Evolutionary conservation across 2,113 vertebrate species (phyloP).

Genomic region (Rhodinocichla rosea): DNA sequence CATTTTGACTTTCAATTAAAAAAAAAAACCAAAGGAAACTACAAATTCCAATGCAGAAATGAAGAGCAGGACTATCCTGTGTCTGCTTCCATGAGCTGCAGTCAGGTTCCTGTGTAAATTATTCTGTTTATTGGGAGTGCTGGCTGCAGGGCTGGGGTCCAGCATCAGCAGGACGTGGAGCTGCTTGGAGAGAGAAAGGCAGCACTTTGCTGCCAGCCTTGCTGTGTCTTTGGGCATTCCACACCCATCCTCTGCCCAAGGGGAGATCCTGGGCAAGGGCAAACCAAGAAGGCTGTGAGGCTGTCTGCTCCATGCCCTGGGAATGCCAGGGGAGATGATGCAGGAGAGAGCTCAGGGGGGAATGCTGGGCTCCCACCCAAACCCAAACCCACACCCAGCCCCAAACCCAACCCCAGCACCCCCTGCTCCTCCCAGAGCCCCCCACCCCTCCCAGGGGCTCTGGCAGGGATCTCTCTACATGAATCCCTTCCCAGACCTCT

Average conservation of each 20-base stretch:
- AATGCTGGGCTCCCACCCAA: accelerated
- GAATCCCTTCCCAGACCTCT: too few species aligned
- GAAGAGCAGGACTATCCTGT: background rate
- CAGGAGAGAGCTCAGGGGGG: background rate
- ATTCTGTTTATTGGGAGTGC: background rate
- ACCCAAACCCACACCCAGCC: too few species aligned
- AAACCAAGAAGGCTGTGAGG: background rate
- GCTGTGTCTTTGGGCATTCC: background rate
- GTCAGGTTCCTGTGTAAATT: background rate
- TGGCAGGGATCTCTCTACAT: too few species aligned
- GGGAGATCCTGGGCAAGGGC: background rate
- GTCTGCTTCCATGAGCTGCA: background rate
- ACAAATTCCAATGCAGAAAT: background rate
- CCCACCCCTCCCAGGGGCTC: too few species aligned
- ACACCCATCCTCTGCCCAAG: background rate
- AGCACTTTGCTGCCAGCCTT: accelerated
- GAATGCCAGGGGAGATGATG: background rate
- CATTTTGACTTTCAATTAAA: background rate
- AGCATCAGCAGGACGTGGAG: background rate
- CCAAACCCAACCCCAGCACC: too few species aligned
- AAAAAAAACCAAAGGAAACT: background rate
- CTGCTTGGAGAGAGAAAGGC: background rate
- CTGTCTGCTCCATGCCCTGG: background rate
- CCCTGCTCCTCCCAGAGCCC: too few species aligned
- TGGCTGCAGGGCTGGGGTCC: background rate